Evolutionary conservation across 1,140 invertebrate species (phyloP), one percentile per base, ranked within the genome.

Genomic region (Drosophila sucinea): DNA sequence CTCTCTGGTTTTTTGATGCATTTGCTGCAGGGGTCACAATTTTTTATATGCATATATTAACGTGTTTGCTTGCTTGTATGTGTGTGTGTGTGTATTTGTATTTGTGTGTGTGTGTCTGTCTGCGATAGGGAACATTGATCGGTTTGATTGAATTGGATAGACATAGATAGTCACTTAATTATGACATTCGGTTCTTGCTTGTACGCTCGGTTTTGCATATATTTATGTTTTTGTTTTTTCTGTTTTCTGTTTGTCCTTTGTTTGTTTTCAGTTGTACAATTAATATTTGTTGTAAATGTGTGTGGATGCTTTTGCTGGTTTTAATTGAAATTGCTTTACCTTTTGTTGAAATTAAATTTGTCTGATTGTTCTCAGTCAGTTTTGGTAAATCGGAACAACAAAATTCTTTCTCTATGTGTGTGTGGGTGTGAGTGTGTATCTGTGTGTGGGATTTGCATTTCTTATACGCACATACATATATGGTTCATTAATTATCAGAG

Each of bases 131-230:
- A 60, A 70, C 70, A 69, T 71, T 67, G 71, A 72, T 78, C 67
- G 69, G 70, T 73, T 82, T 86, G 83, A 83, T 87, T 86, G 83
- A 77, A 87, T 87, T 86, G 60, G 60, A 87, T 82, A 86, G 82
- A 82, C 82, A 79, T 84, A 80, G 77, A 84, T 81, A 77, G 83
- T 76, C 83, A 78, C 76, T 83, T 82, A 87, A 89, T 87, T 87
- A 89, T 87, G 77, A 54, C 67, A 73, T 79, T 86, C 44, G 23
- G 44, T 71, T 77, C 17, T 17, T 17, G 71, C 79, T 73, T 67
- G 65, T 67, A 87, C 63, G 72, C 65, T 73, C 76, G 69, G 54
- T 67, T 41, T 41, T n/a, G 0, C 10, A 67, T 70, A 64, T 57
- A 25, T 67, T 11, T 63, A n/a, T 67, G 6, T 61, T 23, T 30